These are phyloP conservation scores for Euproctis similis DNA, from an alignment of 2,888 invertebrate genomes.

Conservation along the genomic window DNA sequence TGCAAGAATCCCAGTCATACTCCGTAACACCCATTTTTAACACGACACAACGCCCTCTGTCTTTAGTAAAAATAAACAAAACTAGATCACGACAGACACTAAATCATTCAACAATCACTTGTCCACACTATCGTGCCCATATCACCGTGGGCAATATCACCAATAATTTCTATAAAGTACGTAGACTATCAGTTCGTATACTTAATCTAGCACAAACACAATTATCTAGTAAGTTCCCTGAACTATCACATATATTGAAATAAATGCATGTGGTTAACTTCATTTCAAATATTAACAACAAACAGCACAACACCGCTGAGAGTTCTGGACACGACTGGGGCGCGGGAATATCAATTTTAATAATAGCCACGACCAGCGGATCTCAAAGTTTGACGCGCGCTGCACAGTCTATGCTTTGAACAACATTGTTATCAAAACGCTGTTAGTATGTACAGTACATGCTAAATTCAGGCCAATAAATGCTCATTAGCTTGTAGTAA, in stretches of 20 bases:
- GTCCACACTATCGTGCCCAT: constrained; percentile 22
- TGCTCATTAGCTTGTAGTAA: constrained; percentile 35
- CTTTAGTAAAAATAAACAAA: constrained; percentile 35
- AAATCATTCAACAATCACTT: constrained; percentile 39
- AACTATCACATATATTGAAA: constrained; percentile 42
- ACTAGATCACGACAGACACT: constrained; percentile 31
- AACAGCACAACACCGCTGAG: constrained; percentile 50
- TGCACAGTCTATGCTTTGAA: constrained; percentile 12
- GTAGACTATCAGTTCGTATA: constrained; percentile 30
- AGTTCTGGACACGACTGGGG: constrained; percentile 65
- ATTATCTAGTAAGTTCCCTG: constrained; percentile 49
- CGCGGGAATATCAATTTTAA: constrained; percentile 70
- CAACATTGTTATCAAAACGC: constrained; percentile 25
- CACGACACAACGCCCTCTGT: constrained; percentile 31
- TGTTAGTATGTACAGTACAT: too few relatives aligned
- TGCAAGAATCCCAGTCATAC: constrained; percentile 67
- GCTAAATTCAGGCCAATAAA: constrained; percentile 27
- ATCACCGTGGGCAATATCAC: constrained; percentile 29
- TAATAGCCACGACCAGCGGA: constrained; percentile 56
- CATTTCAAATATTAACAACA: constrained; percentile 47
- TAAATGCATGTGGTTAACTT: constrained; percentile 44
- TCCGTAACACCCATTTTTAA: constrained; percentile 69
- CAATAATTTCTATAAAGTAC: constrained; percentile 32
- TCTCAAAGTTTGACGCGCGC: constrained; percentile 50
- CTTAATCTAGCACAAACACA: constrained; percentile 66